phyloP scores from a whole-genome alignment of 2,113 vertebrate species.

The Petromus typicus region DNA sequence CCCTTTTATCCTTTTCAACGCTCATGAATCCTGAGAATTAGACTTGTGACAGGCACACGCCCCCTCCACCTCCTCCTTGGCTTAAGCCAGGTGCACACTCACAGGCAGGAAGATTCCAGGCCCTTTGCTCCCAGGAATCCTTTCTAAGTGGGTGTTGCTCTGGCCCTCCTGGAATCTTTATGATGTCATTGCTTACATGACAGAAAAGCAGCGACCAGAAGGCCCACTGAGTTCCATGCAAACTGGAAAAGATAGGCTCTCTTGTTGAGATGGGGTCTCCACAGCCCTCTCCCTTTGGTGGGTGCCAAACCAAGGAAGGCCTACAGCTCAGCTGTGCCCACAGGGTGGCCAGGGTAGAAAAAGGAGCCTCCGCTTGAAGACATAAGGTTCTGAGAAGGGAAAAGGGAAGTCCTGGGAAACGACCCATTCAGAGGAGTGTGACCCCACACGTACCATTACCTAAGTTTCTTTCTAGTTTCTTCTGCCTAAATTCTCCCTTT shows the following conservation, averaged over 20 bases:
- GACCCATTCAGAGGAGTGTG: neutral
- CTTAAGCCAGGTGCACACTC: conserved; percentile 63
- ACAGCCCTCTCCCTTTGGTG: rapidly evolving
- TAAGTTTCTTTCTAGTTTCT: neutral
- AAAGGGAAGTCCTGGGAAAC: too few species aligned
- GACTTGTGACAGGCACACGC: conserved; percentile 64
- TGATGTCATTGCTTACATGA: neutral
- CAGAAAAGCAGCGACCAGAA: neutral
- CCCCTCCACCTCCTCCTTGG: conserved; percentile 49
- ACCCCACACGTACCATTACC: too few species aligned
- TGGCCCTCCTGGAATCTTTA: conserved; percentile 14
- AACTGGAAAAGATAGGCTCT: neutral
- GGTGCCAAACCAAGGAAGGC: neutral
- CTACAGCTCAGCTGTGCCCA: neutral
- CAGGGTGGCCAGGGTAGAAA: neutral
- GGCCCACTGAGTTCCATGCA: neutral
- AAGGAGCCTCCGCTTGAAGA: neutral
- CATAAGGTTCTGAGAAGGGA: neutral
- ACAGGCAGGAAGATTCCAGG: conserved; percentile 51
- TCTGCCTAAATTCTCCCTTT: neutral
- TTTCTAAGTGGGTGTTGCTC: conserved; percentile 56
- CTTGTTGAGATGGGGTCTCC: neutral
- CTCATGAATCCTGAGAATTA: conserved; percentile 58
- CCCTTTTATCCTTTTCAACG: neutral
- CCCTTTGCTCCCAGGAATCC: neutral